Evolutionary conservation across 2,113 vertebrate species (phyloP).

Genomic region (Xenopus borealis): DNA sequence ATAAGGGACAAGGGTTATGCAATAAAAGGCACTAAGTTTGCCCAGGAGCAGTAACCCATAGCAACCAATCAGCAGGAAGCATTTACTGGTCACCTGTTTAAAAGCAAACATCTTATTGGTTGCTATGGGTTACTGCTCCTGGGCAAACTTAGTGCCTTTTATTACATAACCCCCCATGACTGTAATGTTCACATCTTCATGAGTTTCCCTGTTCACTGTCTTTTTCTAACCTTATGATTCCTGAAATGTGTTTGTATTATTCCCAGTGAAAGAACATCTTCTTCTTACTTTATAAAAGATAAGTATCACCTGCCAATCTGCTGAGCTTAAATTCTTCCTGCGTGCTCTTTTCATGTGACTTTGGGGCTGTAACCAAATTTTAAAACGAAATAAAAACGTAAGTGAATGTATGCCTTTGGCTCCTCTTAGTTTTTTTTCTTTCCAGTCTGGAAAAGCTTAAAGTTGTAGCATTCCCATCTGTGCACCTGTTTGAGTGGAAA

Average conservation of each 20-base stretch:
- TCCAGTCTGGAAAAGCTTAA: slow-evolving; percentile 2
- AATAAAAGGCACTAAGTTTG: too few relatives aligned
- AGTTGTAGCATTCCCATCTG: not conserved
- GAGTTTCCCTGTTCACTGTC: not conserved
- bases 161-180: too few relatives aligned
- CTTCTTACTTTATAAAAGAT: slow-evolving; percentile 25
- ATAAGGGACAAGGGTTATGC: too few relatives aligned
- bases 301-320: slow-evolving; percentile 41
- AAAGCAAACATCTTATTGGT: too few relatives aligned
- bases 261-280: slow-evolving; percentile 12
- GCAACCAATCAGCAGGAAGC: too few relatives aligned
- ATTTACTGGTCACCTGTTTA: too few relatives aligned
- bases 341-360: slow-evolving; percentile 9
- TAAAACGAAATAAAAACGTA: slow-evolving; percentile 11
- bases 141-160: too few relatives aligned
- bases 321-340: slow-evolving; percentile 22
- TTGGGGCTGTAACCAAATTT: slow-evolving; percentile 31
- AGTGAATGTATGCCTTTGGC: not conserved
- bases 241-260: slow-evolving; percentile 6
- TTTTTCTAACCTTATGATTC: slow-evolving; percentile 3
- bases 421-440: not conserved
- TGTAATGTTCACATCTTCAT: too few relatives aligned
- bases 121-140: too few relatives aligned
- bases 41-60: too few relatives aligned
- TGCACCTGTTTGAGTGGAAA: slow-evolving; percentile 2